Evolutionary conservation across 2,888 invertebrate species (phyloP), one percentile per base, ranked within the genome.

Genomic region (Conomelus anceps): DNA sequence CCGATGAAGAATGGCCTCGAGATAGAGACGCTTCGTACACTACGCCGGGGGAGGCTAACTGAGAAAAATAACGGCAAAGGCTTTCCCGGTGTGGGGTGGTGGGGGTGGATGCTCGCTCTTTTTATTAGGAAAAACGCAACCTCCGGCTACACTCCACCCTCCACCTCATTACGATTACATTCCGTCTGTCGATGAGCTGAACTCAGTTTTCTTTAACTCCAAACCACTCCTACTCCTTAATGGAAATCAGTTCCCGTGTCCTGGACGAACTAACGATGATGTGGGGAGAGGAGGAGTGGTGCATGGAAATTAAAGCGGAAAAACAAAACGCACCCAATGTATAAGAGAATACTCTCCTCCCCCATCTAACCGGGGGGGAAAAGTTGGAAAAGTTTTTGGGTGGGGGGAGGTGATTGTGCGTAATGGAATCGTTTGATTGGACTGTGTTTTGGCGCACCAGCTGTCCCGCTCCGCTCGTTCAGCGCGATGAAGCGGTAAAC

Each of bases 1-100:
- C 86, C 86, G 86, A 86, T 86, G 86, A 86, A 86, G 86, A 86
- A 86, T 86, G 24, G 86, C 86, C 86, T 23, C 86, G 23, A 86
- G 86, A 86, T 86, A 86, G 86, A 86, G 29, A 86, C 23, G 63
- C 63, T 13, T 63, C 63, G 63, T 63, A 63, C 63, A 63, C 63
- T n/a, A 63, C 63, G 63, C 63, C 63, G 63, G 63, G 63, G 63
- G 63, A 63, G 63, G 63, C 63, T 63, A 63, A 63, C 63, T 63
- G 63, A 63, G 63, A 63, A 63, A 63, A 63, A 63, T 63, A 63
- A 63, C 63, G 63, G 63, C 63, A 6, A 63, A 63, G 63, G 63
- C 63, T 63, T 63, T 63, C 63, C 20, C 63, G n/a, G 1, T n/a
- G n/a, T 6, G 63, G 63, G 63, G 13, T 1, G 63, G 63, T 20